Conservation (phyloP, 1,140 invertebrate species). For the Pseudoatta argentina region DNA sequence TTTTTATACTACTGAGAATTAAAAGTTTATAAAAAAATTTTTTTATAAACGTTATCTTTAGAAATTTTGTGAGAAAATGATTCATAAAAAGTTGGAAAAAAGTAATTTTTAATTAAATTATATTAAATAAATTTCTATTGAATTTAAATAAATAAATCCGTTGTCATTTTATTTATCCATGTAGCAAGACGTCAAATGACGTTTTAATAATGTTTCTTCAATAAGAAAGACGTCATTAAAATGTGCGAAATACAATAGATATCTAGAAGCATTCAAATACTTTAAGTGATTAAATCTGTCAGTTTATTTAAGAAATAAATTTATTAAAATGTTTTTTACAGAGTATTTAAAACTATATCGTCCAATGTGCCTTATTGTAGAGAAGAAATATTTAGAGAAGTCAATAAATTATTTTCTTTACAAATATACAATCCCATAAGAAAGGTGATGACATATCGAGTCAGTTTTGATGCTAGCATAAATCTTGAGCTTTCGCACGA, state of each 20-base stretch:
- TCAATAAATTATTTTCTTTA: not conserved
- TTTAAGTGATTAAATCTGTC: not conserved
- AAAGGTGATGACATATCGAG: not conserved
- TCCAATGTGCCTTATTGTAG: not conserved
- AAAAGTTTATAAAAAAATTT: no score
- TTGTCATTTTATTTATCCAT: no score
- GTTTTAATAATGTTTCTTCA: no score
- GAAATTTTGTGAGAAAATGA: no score
- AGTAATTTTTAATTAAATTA: not conserved
- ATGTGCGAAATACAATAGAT: not conserved
- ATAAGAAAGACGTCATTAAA: no score
- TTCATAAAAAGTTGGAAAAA: no score
- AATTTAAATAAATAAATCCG: not conserved
- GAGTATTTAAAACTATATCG: not conserved
- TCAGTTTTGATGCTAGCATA: not conserved
- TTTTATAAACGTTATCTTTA: no score
- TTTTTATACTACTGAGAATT: no score
- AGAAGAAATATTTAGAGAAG: not conserved
- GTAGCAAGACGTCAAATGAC: no score
- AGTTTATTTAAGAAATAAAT: not conserved
- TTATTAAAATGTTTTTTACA: not conserved
- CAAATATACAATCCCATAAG: not conserved
- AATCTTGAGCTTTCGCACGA: not conserved
- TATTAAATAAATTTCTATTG: not conserved
- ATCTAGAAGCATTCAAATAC: not conserved